Base-by-base conservation (phyloP, 30 jellyfish, hydroid and myxozoan species). In the Morbakka virulenta region DNA sequence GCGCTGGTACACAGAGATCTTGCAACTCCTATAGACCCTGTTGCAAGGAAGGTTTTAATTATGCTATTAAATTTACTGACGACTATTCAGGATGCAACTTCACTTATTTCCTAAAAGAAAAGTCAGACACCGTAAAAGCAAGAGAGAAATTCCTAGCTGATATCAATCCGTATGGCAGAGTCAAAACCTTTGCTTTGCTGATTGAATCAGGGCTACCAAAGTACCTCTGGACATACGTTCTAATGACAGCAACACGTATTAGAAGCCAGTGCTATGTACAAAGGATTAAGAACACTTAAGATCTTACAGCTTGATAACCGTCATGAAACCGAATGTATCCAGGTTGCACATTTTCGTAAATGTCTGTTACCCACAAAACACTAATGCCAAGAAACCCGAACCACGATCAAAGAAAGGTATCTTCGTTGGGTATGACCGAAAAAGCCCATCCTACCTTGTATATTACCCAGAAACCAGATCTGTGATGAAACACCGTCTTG, bases 291-390 rank as follows among this genome's bases (percentile, higher is more conserved):
- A 31, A 31, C 53, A 81, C 91, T 23, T n/a, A n/a, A n/a, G n/a
- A n/a, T 89, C 93, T 1, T 81, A 71, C 57, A 81, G 93, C 1
- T 32, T 72, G 2, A 32, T 81, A 1, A 81, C 93, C 31, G 93
- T 89, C 27, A 28, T 62, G 32, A 81, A 81, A 52, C 86, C 92
- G 28, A 30, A 81, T 35, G 32, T 74, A 11, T 74, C 86, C 26
- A 48, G 25, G 32, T 72, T 17, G 17, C n/a, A n/a, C n/a, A n/a
- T n/a, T n/a, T n/a, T n/a, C n/a, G n/a, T n/a, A n/a, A n/a, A 61
- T 14, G 65, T 74, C 17, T 74, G 86, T 61, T 74, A 52, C 73
- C 86, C 74, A 30, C 61, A 6, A 22, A 61, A 52, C 63, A 28
- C 23, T 3, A 51, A 48, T 24, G 64, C 52, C 2, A 74, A 74